Percentiles rank a stretch among this genome's conserved stretches.
phyloP scores from a whole-genome alignment of 2,797 vertebrate genomes.

The Australoheros facetus region DNA sequence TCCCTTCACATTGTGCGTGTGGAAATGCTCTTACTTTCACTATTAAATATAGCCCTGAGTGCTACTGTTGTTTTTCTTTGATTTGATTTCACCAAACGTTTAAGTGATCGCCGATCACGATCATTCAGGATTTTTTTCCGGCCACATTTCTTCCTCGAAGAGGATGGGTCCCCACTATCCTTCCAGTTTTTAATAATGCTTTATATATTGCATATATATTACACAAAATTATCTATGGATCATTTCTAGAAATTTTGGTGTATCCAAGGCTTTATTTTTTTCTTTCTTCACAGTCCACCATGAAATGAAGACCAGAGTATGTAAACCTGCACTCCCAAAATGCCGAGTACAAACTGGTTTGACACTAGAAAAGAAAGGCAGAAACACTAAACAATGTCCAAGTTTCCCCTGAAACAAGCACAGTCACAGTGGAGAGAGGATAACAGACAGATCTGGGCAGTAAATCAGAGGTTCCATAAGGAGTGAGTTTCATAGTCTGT shows the following conservation, averaged over 20 bases:
- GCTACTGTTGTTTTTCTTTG: too few species aligned
- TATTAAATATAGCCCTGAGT: too few species aligned
- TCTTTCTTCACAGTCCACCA: neutral
- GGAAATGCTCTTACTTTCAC: too few species aligned
- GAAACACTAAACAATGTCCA: neutral
- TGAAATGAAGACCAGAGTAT: neutral
- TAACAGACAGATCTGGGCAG: constrained; percentile 9
- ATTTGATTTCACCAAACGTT: too few species aligned
- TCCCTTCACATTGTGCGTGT: too few species aligned
- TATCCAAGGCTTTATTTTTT: neutral
- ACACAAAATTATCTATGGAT: neutral
- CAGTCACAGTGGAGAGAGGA: constrained; percentile 5
- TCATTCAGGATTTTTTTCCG: too few species aligned
- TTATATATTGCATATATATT: too few species aligned
- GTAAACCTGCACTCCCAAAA: neutral
- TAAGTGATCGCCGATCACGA: too few species aligned
- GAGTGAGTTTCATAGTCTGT: neutral
- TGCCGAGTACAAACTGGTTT: constrained; percentile 8
- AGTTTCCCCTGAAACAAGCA: constrained; percentile 7
- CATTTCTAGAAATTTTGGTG: too few species aligned
- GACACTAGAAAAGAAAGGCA: neutral
- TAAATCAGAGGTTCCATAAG: constrained; percentile 25
- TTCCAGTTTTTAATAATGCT: too few species aligned
- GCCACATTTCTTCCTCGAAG: too few species aligned
- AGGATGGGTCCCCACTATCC: too few species aligned